phyloP scores from a whole-genome alignment of 2,797 vertebrate genomes.

The Rhyacichthys aspro region DNA sequence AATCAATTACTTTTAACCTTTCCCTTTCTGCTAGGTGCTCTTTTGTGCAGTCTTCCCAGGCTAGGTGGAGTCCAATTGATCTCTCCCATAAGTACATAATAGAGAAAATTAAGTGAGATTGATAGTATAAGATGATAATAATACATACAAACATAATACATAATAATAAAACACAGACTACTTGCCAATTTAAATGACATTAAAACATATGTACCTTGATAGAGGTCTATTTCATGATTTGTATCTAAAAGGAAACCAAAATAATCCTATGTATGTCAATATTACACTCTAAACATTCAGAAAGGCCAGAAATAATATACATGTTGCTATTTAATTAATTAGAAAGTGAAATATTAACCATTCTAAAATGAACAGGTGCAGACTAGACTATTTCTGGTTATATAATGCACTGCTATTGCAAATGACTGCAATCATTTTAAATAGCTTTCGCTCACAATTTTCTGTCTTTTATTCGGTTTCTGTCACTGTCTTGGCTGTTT shows the following conservation, averaged over 20 bases:
- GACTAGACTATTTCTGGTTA: not conserved
- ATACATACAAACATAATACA: no score
- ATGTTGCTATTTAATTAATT: not conserved
- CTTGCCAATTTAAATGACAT: no score
- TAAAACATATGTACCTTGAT: no score
- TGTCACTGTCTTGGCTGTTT: not conserved
- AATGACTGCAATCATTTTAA: constrained; percentile 8
- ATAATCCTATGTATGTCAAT: not conserved
- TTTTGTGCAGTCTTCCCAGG: no score
- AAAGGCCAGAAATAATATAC: not conserved
- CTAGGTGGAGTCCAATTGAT: no score
- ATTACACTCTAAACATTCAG: not conserved
- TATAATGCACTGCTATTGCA: not conserved
- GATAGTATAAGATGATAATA: not conserved
- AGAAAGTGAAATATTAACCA: not conserved
- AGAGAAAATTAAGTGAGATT: not conserved
- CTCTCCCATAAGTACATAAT: not conserved
- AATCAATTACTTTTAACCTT: not conserved
- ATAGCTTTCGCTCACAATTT: constrained; percentile 4
- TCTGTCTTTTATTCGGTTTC: not conserved
- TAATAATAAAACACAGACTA: no score
- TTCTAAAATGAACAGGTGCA: constrained; percentile 1
- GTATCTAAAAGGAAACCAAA: no score
- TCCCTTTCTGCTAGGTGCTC: no score
- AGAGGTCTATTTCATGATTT: no score